phyloP scores from a whole-genome alignment of 2,888 invertebrate species.

The Silvanus unidentatus region DNA sequence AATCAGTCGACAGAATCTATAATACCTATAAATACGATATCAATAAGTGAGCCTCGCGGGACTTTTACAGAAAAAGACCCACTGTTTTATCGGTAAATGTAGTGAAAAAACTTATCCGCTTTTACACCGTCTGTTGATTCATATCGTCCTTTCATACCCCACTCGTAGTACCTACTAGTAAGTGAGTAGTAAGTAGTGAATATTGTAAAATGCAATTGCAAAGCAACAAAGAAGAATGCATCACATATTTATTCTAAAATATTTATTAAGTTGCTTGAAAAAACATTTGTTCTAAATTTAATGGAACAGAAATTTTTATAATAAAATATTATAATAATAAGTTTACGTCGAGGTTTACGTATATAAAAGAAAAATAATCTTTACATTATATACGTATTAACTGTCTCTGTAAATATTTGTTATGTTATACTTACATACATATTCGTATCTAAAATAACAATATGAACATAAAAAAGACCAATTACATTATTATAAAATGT shows the following conservation, averaged over 20 bases:
- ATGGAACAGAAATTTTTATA: too few relatives aligned
- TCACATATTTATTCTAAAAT: too few relatives aligned
- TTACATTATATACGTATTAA: constrained; percentile 6
- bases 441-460: too few relatives aligned
- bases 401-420: constrained; percentile 22
- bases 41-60: constrained; percentile 40
- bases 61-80: constrained; percentile 31
- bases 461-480: constrained; percentile 4
- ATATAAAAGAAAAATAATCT: not conserved
- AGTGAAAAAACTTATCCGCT: constrained; percentile 39
- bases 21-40: constrained; percentile 8
- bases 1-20: constrained; percentile 39
- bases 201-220: too few relatives aligned
- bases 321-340: constrained; percentile 18
- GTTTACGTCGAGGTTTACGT: not conserved
- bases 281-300: too few relatives aligned
- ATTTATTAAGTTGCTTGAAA: too few relatives aligned
- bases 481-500: too few relatives aligned
- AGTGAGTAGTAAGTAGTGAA: too few relatives aligned
- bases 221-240: too few relatives aligned
- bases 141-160: constrained; percentile 9
- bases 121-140: constrained; percentile 22
- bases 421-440: constrained; percentile 12
- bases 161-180: too few relatives aligned
- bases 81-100: constrained; percentile 45